Evolutionary conservation across 2,888 invertebrate species (phyloP), one percentile per base, ranked within the genome.

Genomic region (Macrophya annulata): DNA sequence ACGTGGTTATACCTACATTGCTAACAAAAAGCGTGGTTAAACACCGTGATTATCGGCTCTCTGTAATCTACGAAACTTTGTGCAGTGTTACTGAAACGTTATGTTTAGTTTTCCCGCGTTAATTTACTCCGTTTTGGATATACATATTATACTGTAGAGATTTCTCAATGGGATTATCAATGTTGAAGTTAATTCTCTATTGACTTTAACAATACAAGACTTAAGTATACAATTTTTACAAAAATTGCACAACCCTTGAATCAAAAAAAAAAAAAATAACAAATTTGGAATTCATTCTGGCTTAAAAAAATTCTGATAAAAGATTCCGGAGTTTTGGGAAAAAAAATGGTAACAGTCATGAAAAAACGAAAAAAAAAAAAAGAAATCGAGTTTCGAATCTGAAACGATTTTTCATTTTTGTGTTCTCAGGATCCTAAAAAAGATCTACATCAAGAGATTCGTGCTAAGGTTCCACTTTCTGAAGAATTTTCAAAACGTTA

Each of bases 401-500:
- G 21, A 59, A 43, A 37, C 31, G 10, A 59, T 17, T 31, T 31
- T 12, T 17, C 8, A 84, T 17, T 51, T n/a, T 37, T 8, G n/a
- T 31, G 9, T 74, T 59, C 86, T 25, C 87, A 92, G 92, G 92
- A 92, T 87, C 88, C 90, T 68, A 92, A 89, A 85, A 91, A 90
- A 85, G 91, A 92, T 55, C 87, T 89, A 31, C 91, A 92, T 51
- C 91, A 90, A 59, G 90, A 90, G 85, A 88, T 85, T 40, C 89
- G 89, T 21, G 68, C 87, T 31, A 92, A 90, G 84, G 90, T 91
- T 0, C 90, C 92, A 0, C 87, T 91, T 48, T 89, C 91, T 37
- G 92, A 92, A 43, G 92, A 92, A 79, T 93, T 92, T 85, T 87
- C 92, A 76, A 92, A 91, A 86, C 89, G 92, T 76, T 93, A 92